Base-by-base conservation (phyloP, 53 echinoderm and acorn worm species). In the Glandiceps talaboti region DNA sequence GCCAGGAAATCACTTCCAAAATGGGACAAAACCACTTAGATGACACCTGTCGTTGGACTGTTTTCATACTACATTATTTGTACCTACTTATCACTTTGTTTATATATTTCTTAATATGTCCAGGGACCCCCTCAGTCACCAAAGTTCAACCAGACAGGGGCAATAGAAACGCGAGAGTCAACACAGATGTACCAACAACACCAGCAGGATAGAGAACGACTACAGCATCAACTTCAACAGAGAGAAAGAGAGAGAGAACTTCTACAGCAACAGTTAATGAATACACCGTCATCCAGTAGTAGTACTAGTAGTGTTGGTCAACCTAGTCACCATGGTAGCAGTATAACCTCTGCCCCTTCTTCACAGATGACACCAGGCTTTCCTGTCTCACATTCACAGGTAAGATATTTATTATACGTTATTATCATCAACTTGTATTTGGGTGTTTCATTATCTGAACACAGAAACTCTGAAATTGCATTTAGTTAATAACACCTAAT, bases 181-280 rank as follows among this genome's bases (percentile, higher is more conserved):
- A 45, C 64, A 6, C 64, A 45, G 64, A 45, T 45, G 64, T 45
- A 45, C 64, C 64, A 45, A 12, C 64, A 45, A 45, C 64, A 45
- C 64, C 64, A 45, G 20, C 6, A 6, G 6, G 64, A 45, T 28
- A 74, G 99, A 20, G 88, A 94, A 77, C 83, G 85, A 73, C 88
- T 93, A 20, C 93, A 90, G 84, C 89, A 88, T 74, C 89, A 89
- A 74, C 84, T 94, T 79, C 86, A 90, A 82, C 85, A 83, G 75
- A 85, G 88, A 78, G 87, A 89, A 74, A 83, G 88, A 27, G 80
- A 88, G 0, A 76, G 80, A 14, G 82, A 78, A 27, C 33, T 73
- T 20, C 32, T 29, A 20, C 79, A 82, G 27, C 82, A 72, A 30
- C 82, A 77, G 0, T 26, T 31, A 32, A 33, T 79, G 45, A 26